A percentile compares a stretch with the other conserved stretches of the same genome.
Conservation (phyloP, 2,797 vertebrate species). For the Chelmon rostratus region DNA sequence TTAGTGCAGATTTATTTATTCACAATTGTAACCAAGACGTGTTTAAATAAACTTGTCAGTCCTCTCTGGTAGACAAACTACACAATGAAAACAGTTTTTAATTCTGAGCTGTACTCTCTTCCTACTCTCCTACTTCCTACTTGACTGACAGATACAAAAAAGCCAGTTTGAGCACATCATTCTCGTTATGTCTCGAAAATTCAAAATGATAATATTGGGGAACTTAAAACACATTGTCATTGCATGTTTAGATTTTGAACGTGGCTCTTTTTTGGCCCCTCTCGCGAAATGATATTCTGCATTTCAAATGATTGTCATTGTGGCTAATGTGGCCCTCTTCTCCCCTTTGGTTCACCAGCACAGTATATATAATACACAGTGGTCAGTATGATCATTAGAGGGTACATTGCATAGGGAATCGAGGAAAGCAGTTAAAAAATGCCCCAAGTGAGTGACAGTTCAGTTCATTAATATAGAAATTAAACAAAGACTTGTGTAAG, state of each 20-base stretch:
- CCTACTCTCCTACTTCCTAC: not conserved
- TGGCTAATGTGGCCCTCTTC: not conserved
- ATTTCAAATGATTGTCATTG: not conserved
- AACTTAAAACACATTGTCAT: not conserved
- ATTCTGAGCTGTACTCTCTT: not conserved
- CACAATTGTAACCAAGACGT: too few relatives aligned
- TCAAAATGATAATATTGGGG: not conserved
- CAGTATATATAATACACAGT: slow-evolving; percentile 23
- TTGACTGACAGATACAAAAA: not conserved
- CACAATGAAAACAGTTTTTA: too few relatives aligned
- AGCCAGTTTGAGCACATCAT: not conserved
- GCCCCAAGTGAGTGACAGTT: not conserved
- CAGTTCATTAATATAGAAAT: slow-evolving; percentile 25
- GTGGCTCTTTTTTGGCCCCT: not conserved
- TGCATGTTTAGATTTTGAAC: not conserved
- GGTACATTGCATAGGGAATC: slow-evolving; percentile 49
- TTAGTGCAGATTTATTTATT: too few relatives aligned
- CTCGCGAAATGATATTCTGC: not conserved
- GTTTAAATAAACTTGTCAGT: not conserved
- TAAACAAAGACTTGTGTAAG: not conserved
- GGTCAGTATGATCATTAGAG: slow-evolving; percentile 27
- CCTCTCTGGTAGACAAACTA: not conserved
- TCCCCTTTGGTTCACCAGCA: slow-evolving; percentile 1
- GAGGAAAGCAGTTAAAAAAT: slow-evolving; percentile 11
- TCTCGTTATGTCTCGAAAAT: not conserved